Conservation (phyloP, 2,888 invertebrate species). For the Pollenia griseotomentosa region DNA sequence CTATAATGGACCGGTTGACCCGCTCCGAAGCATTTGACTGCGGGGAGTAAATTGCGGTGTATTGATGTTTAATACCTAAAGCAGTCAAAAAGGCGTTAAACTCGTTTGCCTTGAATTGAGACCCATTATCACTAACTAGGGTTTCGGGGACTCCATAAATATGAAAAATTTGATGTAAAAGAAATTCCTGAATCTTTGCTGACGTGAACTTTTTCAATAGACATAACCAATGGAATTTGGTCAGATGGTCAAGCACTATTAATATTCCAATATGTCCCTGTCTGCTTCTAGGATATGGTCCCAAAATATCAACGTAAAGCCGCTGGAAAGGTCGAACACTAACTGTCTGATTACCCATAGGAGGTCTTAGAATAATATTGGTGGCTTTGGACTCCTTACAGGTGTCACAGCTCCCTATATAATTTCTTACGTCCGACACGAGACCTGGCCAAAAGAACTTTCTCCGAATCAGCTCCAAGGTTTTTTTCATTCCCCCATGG, state of each 20-base stretch:
- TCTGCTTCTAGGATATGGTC: conserved; percentile 67
- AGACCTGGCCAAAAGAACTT: conserved; percentile 47
- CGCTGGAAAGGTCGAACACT: conserved; percentile 63
- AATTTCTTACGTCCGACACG: conserved; percentile 32
- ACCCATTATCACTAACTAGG: too few relatives aligned
- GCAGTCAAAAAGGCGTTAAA: too few relatives aligned
- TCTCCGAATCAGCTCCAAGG: conserved; percentile 19
- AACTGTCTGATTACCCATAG: conserved; percentile 51
- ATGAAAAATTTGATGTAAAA: conserved; percentile 72
- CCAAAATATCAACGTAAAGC: conserved; percentile 56
- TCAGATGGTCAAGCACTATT: too few relatives aligned
- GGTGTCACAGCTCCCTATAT: too few relatives aligned
- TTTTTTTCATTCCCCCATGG: conserved; percentile 40
- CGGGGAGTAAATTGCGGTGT: too few relatives aligned
- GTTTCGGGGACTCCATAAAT: too few relatives aligned
- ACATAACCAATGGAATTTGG: conserved; percentile 48
- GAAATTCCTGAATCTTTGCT: conserved; percentile 2
- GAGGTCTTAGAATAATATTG: conserved; percentile 46
- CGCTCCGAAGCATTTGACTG: too few relatives aligned
- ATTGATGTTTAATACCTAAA: too few relatives aligned
- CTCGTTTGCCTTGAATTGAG: too few relatives aligned
- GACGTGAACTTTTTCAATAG: conserved; percentile 53
- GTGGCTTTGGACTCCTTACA: conserved; percentile 53
- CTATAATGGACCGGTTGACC: too few relatives aligned
- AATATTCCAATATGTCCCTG: conserved; percentile 55